A percentile compares a stretch with the other conserved stretches of the same genome.
Evolutionary conservation across 2,888 invertebrate species (phyloP).

Genomic region (Lasioglossum morio): DNA sequence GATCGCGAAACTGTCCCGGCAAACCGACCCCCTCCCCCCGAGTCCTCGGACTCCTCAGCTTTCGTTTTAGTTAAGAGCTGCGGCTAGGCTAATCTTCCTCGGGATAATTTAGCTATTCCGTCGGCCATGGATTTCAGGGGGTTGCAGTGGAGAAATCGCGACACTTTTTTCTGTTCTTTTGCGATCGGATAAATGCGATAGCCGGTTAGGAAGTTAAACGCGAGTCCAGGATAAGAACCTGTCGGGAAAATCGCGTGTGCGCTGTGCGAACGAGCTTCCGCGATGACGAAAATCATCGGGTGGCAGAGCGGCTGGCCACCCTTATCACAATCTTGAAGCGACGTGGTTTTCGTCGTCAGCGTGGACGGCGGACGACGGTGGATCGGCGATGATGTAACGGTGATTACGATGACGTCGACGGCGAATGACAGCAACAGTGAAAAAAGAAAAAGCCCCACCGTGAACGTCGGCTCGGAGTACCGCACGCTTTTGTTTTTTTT

Average conservation of each 20-base stretch:
- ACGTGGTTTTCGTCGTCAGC: constrained; percentile 69
- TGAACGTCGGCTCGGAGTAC: constrained; percentile 49
- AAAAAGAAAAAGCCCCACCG: constrained; percentile 53
- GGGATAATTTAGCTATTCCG: background rate
- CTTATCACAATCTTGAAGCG: constrained; percentile 83
- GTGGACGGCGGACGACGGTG: constrained; percentile 49
- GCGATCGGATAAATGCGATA: constrained; percentile 47
- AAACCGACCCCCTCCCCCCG: background rate
- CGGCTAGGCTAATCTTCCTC: background rate
- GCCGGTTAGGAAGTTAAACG: constrained; percentile 1
- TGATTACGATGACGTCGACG: constrained; percentile 41
- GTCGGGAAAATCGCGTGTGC: constrained; percentile 49
- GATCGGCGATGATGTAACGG: constrained; percentile 38
- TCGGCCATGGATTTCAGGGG: background rate
- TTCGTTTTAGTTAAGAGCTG: background rate
- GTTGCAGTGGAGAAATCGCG: background rate
- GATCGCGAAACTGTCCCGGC: background rate
- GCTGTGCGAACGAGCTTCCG: constrained; percentile 74
- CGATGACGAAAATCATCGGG: constrained; percentile 76
- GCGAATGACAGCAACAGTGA: constrained; percentile 67
- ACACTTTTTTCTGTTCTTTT: background rate
- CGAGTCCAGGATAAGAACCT: background rate
- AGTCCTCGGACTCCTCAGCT: background rate
- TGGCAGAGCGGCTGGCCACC: constrained; percentile 73
- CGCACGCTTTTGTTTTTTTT: constrained; percentile 29